Conservation (phyloP, 1,140 invertebrate species). For the Nixonia krombeini region DNA sequence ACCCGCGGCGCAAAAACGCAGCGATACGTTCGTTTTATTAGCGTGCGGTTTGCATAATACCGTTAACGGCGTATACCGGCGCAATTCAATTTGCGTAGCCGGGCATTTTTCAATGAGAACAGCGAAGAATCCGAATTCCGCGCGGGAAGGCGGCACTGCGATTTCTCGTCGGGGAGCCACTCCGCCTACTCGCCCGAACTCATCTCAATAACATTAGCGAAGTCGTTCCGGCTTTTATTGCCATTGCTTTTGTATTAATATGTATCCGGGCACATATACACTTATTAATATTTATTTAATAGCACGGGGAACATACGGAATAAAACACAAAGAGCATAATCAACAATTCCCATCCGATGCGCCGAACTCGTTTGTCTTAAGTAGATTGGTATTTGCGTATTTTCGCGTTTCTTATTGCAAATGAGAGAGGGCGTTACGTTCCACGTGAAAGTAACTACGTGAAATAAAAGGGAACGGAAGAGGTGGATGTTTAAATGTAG, state of each 20-base stretch:
- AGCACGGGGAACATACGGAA: no score
- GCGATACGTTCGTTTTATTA: slow-evolving; percentile 47
- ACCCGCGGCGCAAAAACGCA: slow-evolving; percentile 4
- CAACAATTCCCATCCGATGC: no score
- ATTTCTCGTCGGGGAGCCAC: slow-evolving; percentile 55
- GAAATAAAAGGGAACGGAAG: no score
- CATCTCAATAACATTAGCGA: slow-evolving; percentile 70
- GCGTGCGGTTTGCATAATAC: slow-evolving; percentile 56
- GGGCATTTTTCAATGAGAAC: slow-evolving; percentile 47
- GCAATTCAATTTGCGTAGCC: slow-evolving; percentile 58
- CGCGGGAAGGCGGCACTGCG: slow-evolving; percentile 55
- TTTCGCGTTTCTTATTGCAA: no score
- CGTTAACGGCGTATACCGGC: slow-evolving; percentile 42
- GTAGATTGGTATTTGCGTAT: no score
- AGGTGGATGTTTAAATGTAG: no score
- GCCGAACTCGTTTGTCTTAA: no score
- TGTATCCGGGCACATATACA: slow-evolving; percentile 25
- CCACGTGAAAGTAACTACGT: no score
- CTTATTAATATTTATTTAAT: slow-evolving; percentile 52
- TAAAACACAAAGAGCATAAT: no score
- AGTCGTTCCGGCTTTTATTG: slow-evolving; percentile 63
- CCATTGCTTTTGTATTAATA: slow-evolving; percentile 41
- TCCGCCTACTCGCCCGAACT: slow-evolving; percentile 55
- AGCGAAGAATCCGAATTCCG: slow-evolving; percentile 48
- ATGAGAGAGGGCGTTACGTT: no score